These are phyloP conservation scores for Raja brachyura DNA, from an alignment of 2,113 vertebrate genomes.

Conservation along the genomic window DNA sequence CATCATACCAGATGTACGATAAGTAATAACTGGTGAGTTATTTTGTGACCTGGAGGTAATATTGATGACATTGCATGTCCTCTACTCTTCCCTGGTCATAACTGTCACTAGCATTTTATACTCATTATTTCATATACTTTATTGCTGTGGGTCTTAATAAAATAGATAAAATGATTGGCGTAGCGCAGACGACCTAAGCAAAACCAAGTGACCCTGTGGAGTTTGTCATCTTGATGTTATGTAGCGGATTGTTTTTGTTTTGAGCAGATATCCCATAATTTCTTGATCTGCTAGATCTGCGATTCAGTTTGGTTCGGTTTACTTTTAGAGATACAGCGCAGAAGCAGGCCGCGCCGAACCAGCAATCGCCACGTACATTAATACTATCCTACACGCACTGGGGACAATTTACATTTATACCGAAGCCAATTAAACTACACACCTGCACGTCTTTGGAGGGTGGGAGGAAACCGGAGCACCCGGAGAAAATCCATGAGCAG, in stretches of 20 bases:
- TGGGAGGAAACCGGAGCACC: too few relatives aligned
- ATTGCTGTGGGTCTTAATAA: background rate
- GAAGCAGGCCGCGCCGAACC: too few relatives aligned
- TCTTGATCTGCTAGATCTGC: background rate
- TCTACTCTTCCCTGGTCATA: conserved; percentile 30
- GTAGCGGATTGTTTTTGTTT: background rate
- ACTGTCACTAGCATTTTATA: conserved; percentile 28
- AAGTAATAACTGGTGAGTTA: conserved; percentile 27
- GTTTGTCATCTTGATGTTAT: background rate
- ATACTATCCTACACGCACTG: too few relatives aligned
- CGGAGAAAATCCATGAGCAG: too few relatives aligned
- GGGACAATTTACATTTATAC: too few relatives aligned
- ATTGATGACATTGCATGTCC: conserved; percentile 33
- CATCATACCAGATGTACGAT: background rate
- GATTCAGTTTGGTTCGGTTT: too few relatives aligned
- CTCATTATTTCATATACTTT: conserved; percentile 33
- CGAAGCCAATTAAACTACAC: too few relatives aligned
- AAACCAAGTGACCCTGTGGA: conserved; percentile 31
- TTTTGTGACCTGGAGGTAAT: conserved; percentile 31
- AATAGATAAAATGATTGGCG: conserved; percentile 22
- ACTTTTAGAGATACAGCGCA: too few relatives aligned
- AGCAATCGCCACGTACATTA: too few relatives aligned
- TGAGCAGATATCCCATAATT: background rate
- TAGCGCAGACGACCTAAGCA: conserved; percentile 11
- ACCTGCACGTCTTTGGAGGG: too few relatives aligned